Percentiles rank a stretch among this genome's conserved stretches.
These are phyloP conservation scores for Heliconius nattereri DNA, from an alignment of 1,140 invertebrate genomes.

Conservation along the genomic window DNA sequence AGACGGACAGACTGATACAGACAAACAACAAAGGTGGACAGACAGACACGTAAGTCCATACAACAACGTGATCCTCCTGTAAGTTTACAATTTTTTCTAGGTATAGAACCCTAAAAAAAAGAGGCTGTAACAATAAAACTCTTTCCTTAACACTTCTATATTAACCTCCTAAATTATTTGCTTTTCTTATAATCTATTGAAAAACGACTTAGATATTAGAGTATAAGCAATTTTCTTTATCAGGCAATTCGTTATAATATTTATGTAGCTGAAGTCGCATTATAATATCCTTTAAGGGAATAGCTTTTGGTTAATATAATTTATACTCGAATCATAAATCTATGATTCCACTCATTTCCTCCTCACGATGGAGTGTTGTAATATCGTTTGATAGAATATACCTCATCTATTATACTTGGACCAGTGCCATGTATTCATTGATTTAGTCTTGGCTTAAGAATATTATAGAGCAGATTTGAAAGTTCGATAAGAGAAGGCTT, in stretches of 20 bases:
- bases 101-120: too few relatives aligned
- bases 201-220: not conserved
- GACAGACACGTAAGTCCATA: too few relatives aligned
- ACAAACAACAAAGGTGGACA: too few relatives aligned
- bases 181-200: not conserved
- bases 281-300: slow-evolving; percentile 6
- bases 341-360: slow-evolving; percentile 13
- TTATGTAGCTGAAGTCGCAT: slow-evolving; percentile 1
- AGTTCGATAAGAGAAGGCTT: not conserved
- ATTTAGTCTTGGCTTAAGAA: slow-evolving; percentile 14
- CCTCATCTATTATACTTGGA: slow-evolving; percentile 26
- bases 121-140: too few relatives aligned
- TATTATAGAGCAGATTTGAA: slow-evolving; percentile 5
- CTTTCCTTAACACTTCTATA: too few relatives aligned
- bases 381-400: slow-evolving; percentile 23
- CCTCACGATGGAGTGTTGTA: slow-evolving; percentile 23
- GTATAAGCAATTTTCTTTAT: slow-evolving; percentile 4
- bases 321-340: not conserved
- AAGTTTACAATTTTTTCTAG: too few relatives aligned
- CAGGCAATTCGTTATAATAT: slow-evolving; percentile 4
- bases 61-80: too few relatives aligned
- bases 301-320: slow-evolving; percentile 2
- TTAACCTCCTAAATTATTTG: not conserved
- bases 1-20: too few relatives aligned
- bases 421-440: slow-evolving; percentile 27